A percentile compares a stretch with the other conserved stretches of the same genome.
These are phyloP conservation scores for Paraplagusia blochii DNA, from an alignment of 2,113 vertebrate species.

Conservation along the genomic window DNA sequence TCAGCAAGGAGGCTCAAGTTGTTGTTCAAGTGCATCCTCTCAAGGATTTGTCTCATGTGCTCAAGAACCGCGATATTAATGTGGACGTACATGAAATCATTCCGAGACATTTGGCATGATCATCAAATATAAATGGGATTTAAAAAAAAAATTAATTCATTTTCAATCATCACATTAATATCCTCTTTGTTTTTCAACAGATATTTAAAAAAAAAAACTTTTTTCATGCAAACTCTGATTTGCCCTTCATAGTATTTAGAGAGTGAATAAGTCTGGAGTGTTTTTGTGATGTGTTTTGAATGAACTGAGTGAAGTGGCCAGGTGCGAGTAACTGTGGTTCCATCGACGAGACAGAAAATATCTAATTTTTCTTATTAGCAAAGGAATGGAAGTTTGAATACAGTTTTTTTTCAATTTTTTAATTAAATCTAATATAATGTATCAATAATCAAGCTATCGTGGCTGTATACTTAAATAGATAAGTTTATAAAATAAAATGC, in stretches of 20 bases:
- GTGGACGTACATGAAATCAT: constrained; percentile 8
- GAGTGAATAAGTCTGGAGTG: constrained; percentile 17
- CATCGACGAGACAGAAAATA: constrained; percentile 16
- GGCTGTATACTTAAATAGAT: no score
- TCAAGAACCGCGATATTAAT: constrained; percentile 16
- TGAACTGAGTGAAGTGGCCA: constrained; percentile 18
- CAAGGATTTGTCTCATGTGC: constrained; percentile 29
- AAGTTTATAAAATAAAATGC: no score
- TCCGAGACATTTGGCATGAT: constrained; percentile 12
- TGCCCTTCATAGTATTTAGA: constrained; percentile 4
- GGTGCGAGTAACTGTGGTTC: constrained; percentile 25
- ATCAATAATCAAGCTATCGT: neutral
- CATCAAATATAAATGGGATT: constrained; percentile 9
- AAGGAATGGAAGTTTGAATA: no score
- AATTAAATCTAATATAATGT: neutral
- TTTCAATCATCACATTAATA: constrained; percentile 10
- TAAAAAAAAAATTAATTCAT: constrained; percentile 13
- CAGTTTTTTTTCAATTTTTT: no score
- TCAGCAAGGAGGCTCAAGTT: constrained; percentile 35
- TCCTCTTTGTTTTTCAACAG: neutral
- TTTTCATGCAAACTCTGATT: constrained; percentile 2
- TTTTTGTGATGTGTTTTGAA: constrained; percentile 1
- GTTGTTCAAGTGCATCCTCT: constrained; percentile 41
- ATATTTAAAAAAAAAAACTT: constrained; percentile 6
- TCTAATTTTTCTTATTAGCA: neutral